Evolutionary conservation across 2,888 invertebrate species (phyloP).

Genomic region (Andrena chrysosceles): DNA sequence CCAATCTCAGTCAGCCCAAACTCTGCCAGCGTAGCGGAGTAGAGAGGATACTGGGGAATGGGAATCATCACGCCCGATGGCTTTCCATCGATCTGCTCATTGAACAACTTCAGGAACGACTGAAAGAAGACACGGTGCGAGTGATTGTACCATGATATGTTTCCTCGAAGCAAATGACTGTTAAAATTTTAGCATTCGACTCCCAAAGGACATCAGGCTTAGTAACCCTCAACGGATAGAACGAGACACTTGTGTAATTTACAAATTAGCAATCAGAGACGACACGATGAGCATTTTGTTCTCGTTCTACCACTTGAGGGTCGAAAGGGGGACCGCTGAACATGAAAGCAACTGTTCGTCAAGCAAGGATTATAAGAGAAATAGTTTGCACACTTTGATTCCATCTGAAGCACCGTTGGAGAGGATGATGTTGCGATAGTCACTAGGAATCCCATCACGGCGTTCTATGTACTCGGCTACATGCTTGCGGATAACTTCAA

Average conservation of each 20-base stretch:
- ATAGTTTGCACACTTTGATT: slow-evolving; percentile 90
- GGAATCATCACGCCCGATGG: slow-evolving; percentile 96
- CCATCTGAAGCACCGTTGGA: slow-evolving; percentile 96
- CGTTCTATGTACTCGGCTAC: slow-evolving; percentile 94
- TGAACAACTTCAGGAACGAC: slow-evolving; percentile 84
- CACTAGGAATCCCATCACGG: slow-evolving; percentile 91
- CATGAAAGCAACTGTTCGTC: background rate
- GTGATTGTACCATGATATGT: background rate
- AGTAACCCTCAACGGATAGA: too few species aligned
- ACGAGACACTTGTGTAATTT: too few species aligned
- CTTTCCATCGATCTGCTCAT: slow-evolving; percentile 78
- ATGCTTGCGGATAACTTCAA: slow-evolving; percentile 95
- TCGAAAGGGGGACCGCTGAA: background rate
- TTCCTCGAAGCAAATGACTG: background rate
- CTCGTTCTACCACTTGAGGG: background rate
- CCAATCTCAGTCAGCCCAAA: slow-evolving; percentile 94
- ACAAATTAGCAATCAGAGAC: too few species aligned
- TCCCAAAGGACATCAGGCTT: too few species aligned
- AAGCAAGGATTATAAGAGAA: slow-evolving; percentile 35
- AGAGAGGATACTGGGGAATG: slow-evolving; percentile 99
- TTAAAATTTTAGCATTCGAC: too few species aligned
- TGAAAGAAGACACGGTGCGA: slow-evolving; percentile 74
- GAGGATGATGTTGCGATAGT: slow-evolving; percentile 93
- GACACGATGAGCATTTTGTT: too few species aligned
- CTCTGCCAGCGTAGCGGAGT: slow-evolving; percentile 97